Conservation (phyloP, 53 echinoderm and acorn worm species). For the Zoroaster sp. region DNA sequence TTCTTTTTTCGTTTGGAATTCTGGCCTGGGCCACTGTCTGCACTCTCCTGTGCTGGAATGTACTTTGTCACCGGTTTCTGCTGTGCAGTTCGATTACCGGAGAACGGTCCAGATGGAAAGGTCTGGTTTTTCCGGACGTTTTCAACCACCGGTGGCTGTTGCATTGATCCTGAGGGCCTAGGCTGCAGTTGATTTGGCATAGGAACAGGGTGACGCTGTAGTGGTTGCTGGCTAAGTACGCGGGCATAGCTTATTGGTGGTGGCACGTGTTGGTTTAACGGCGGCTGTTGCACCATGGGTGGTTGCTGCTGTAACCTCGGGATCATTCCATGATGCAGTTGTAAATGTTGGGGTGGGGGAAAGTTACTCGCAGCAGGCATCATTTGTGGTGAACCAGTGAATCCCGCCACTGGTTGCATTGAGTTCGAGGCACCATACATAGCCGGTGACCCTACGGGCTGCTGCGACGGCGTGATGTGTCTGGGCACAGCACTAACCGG, state of each 20-base stretch:
- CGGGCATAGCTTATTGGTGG: conserved; percentile 79
- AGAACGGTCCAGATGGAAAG: background rate
- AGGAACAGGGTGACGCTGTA: conserved; percentile 17
- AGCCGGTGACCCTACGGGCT: background rate
- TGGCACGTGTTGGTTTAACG: background rate
- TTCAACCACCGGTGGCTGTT: conserved; percentile 11
- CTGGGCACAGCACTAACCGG: conserved; percentile 35
- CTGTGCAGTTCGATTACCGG: conserved; percentile 2
- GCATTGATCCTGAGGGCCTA: conserved; percentile 24
- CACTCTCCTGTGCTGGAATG: background rate
- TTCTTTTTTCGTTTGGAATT: conserved; percentile 52
- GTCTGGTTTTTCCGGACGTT: background rate
- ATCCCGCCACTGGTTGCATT: background rate
- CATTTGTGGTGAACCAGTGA: background rate
- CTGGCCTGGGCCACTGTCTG: background rate
- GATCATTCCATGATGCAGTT: background rate
- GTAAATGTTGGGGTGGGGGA: conserved; percentile 28
- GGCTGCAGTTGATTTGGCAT: conserved; percentile 10
- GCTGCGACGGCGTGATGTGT: background rate
- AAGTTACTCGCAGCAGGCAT: conserved; percentile 15
- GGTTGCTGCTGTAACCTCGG: background rate
- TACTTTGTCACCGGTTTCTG: conserved; percentile 8
- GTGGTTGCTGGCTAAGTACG: conserved; percentile 60
- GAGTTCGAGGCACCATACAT: background rate
- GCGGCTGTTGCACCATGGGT: background rate